These are phyloP conservation scores for Strix aluco DNA, from an alignment of 2,113 vertebrate species.

Conservation along the genomic window DNA sequence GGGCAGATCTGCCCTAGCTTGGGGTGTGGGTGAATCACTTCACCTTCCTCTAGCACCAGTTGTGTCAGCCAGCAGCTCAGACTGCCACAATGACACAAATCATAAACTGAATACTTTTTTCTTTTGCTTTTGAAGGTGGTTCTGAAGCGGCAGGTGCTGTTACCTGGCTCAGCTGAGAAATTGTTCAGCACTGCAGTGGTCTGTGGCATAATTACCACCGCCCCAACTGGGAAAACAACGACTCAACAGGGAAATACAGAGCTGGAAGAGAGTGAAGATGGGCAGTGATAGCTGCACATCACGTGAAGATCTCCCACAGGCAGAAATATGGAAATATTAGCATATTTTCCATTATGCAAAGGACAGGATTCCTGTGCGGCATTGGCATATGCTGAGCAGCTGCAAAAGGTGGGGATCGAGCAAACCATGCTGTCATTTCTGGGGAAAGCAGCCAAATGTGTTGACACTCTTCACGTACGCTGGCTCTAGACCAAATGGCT, in stretches of 20 bases:
- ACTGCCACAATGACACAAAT: background rate
- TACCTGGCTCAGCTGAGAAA: background rate
- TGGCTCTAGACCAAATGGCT: background rate
- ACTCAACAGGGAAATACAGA: background rate
- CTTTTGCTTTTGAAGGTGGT: background rate
- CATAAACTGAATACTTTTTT: background rate
- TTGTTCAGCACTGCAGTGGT: background rate
- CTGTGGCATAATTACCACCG: background rate
- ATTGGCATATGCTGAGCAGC: conserved; percentile 8
- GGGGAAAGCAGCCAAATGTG: conserved; percentile 30
- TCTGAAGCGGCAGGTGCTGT: background rate
- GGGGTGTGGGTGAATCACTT: background rate
- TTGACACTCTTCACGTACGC: background rate
- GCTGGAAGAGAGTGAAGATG: background rate
- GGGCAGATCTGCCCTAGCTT: background rate
- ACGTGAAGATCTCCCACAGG: background rate
- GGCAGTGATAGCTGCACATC: background rate
- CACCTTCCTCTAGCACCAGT: background rate
- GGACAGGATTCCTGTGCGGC: background rate
- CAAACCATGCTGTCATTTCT: background rate
- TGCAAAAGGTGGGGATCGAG: background rate
- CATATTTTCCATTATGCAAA: conserved; percentile 1
- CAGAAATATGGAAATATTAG: background rate
- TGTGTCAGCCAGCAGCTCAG: background rate
- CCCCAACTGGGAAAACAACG: background rate